These are phyloP conservation scores for Oophaga sylvatica DNA, from an alignment of 2,797 vertebrate genomes.

Conservation along the genomic window DNA sequence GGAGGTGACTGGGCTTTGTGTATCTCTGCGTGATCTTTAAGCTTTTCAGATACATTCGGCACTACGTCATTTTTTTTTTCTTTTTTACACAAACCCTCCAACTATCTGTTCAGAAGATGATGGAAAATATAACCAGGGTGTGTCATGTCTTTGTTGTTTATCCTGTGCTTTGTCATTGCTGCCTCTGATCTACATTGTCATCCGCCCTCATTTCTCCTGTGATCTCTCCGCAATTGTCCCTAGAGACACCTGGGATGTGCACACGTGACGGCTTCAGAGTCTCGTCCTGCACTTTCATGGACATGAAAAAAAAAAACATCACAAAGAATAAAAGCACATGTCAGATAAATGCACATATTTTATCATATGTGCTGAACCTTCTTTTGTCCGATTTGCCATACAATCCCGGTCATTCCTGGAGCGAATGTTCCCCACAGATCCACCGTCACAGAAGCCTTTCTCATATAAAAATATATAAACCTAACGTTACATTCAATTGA, in stretches of 20 bases:
- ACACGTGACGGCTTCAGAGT: slow-evolving; percentile 1
- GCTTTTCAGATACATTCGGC: not conserved
- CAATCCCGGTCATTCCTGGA: not conserved
- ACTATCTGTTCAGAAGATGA: not conserved
- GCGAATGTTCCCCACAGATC: not conserved
- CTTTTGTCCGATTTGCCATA: not conserved
- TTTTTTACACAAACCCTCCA: not conserved
- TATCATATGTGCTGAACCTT: not conserved
- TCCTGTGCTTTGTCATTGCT: slow-evolving; percentile 25
- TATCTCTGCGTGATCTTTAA: not conserved
- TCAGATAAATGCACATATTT: not conserved
- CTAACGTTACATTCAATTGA: slow-evolving; percentile 17
- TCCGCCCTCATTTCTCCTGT: slow-evolving; percentile 36
- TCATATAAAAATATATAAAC: not conserved
- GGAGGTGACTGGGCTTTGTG: not conserved
- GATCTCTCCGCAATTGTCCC: slow-evolving; percentile 44
- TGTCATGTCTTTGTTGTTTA: slow-evolving; percentile 19
- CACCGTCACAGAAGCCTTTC: not conserved
- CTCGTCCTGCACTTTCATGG: slow-evolving; percentile 18
- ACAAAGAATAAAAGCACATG: not conserved
- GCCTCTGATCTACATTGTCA: slow-evolving; percentile 40
- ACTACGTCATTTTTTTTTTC: not conserved
- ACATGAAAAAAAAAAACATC: not conserved
- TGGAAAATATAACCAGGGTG: slow-evolving; percentile 26
- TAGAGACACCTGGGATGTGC: slow-evolving; percentile 24